These are phyloP conservation scores for Helicoverpa zea DNA, from an alignment of 1,140 invertebrate genomes.

Conservation along the genomic window DNA sequence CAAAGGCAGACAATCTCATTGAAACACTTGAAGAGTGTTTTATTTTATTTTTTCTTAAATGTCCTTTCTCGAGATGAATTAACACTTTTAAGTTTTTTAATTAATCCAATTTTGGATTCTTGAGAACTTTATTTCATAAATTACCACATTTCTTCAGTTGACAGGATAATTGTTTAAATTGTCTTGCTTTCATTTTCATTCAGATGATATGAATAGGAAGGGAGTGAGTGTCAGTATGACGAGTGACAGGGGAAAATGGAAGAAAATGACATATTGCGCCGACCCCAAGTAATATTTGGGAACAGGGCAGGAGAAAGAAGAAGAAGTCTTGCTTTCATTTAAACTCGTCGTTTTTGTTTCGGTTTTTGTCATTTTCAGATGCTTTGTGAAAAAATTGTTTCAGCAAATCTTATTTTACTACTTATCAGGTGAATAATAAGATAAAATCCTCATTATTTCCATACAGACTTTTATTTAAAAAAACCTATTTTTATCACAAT, in stretches of 20 bases:
- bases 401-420: neutral
- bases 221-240: too few relatives aligned
- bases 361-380: too few relatives aligned
- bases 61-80: conserved; percentile 27
- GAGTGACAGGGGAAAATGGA: too few relatives aligned
- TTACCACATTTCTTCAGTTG: neutral
- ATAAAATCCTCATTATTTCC: conserved; percentile 47
- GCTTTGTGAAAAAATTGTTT: too few relatives aligned
- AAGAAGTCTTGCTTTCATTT: neutral
- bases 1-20: conserved; percentile 29
- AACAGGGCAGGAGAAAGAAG: too few relatives aligned
- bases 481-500: conserved; percentile 65
- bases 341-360: too few relatives aligned
- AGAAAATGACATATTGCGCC: too few relatives aligned
- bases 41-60: conserved; percentile 1
- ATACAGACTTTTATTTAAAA: conserved; percentile 67
- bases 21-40: neutral
- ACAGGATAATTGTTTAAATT: neutral
- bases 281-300: too few relatives aligned
- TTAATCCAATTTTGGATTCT: conserved; percentile 11
- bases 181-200: neutral
- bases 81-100: conserved; percentile 30
- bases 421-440: too few relatives aligned
- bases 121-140: conserved; percentile 1
- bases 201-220: too few relatives aligned